These are phyloP conservation scores for Cathartes aura DNA, from an alignment of 2,113 vertebrate genomes.

Conservation along the genomic window DNA sequence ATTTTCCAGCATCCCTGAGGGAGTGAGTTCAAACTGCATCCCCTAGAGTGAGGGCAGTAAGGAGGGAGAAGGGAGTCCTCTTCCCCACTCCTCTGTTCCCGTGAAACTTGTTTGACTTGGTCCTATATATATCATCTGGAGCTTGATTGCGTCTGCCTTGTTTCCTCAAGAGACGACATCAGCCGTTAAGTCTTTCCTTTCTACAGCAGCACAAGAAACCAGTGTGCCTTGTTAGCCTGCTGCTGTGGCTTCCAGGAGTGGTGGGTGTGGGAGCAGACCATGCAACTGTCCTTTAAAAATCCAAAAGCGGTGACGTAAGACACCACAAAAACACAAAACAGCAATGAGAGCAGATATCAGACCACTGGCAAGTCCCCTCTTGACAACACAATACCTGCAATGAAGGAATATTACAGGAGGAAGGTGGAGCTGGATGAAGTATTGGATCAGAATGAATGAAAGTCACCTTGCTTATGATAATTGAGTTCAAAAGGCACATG, in stretches of 20 bases:
- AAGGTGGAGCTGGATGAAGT: neutral
- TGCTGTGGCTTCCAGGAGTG: neutral
- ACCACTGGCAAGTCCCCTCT: accelerated
- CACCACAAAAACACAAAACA: neutral
- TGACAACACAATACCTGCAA: neutral
- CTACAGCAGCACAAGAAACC: neutral
- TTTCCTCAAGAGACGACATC: neutral
- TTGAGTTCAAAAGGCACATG: neutral
- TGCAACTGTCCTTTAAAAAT: neutral
- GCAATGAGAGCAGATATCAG: neutral
- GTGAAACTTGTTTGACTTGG: neutral
- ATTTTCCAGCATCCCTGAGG: neutral
- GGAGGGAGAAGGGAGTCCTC: neutral
- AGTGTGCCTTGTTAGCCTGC: neutral
- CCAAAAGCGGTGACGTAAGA: neutral
- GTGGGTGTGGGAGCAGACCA: neutral
- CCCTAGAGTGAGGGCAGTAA: neutral
- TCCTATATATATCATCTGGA: neutral
- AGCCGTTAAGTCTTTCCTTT: neutral
- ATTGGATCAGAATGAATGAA: neutral
- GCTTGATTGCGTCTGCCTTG: accelerated
- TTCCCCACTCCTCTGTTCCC: neutral
- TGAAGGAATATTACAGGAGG: neutral
- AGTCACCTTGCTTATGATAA: neutral
- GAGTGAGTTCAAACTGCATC: neutral